Conservation (phyloP, 2,113 vertebrate species). For the Halcyon malimbica region DNA sequence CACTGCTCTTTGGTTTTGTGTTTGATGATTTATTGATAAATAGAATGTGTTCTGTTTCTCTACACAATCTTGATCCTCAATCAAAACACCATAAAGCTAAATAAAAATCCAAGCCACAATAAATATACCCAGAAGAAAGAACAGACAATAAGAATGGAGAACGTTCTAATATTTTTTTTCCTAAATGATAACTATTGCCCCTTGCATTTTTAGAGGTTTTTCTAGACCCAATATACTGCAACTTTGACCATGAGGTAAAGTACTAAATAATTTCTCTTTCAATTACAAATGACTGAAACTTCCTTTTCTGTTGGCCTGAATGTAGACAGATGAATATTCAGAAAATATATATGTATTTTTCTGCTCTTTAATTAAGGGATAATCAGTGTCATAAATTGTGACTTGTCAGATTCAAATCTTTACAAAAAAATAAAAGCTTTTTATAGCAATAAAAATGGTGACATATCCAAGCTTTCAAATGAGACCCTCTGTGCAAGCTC, state of each 20-base stretch:
- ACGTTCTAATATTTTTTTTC: background rate
- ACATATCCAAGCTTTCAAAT: slow-evolving; percentile 41
- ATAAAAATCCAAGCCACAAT: background rate
- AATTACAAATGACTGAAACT: background rate
- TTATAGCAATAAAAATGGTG: background rate
- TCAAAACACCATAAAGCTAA: background rate
- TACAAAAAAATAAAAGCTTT: background rate
- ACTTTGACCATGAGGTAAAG: background rate
- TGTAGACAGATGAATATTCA: background rate
- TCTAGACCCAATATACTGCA: background rate
- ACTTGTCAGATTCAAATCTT: background rate
- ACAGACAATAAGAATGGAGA: background rate
- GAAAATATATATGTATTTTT: background rate
- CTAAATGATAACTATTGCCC: background rate
- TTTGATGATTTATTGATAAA: slow-evolving; percentile 67
- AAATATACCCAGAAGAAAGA: background rate
- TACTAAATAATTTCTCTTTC: background rate
- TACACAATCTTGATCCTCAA: background rate
- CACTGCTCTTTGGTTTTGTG: background rate
- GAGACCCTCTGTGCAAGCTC: slow-evolving; percentile 31
- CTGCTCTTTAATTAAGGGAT: background rate
- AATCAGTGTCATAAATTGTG: background rate
- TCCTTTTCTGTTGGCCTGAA: background rate
- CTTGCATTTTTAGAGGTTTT: background rate
- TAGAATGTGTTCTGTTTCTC: background rate